Evolutionary conservation across 2,113 vertebrate species (phyloP).

Genomic region (Dasyornis broadbenti): DNA sequence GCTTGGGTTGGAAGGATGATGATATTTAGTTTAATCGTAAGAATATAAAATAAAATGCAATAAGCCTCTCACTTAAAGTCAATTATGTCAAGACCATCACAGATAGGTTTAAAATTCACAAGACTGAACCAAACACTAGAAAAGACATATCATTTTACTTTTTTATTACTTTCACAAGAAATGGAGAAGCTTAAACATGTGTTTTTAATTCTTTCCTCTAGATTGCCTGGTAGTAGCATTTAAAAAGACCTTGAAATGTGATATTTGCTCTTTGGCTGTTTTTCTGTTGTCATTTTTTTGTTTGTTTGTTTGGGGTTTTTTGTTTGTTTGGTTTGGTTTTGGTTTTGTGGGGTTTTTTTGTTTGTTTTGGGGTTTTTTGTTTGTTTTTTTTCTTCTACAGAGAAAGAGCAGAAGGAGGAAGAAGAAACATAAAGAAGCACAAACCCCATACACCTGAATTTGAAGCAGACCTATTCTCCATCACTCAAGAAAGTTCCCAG

Average conservation of each 20-base stretch:
- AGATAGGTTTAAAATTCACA: background rate
- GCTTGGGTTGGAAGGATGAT: background rate
- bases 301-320: no score
- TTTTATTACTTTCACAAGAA: background rate
- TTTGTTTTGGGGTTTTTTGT: no score
- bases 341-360: no score
- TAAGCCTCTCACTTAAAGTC: background rate
- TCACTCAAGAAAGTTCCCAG: background rate
- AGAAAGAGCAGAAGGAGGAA: background rate
- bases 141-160: background rate
- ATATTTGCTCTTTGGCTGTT: background rate
- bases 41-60: background rate
- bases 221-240: background rate
- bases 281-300: no score
- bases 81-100: background rate
- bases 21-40: background rate
- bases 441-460: background rate
- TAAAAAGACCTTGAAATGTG: background rate
- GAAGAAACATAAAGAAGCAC: background rate
- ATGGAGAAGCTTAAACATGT: background rate
- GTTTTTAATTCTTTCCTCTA: background rate
- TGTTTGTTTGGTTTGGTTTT: no score
- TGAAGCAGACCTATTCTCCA: background rate
- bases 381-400: background rate
- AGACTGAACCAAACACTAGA: background rate